These are phyloP conservation scores for Podarcis cretensis DNA, from an alignment of 2,113 vertebrate species.

Conservation along the genomic window DNA sequence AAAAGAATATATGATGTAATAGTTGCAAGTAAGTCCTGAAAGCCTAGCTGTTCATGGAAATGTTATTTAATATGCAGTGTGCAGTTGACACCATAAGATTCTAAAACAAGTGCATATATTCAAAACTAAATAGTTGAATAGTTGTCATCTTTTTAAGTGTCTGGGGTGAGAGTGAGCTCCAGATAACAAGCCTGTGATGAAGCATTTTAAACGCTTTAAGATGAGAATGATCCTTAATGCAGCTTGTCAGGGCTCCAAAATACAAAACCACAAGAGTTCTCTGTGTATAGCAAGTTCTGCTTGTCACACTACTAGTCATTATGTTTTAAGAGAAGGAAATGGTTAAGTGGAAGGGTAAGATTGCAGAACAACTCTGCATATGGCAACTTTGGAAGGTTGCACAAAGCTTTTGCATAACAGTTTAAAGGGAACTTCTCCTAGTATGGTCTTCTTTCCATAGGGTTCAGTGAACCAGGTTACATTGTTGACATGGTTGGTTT, in stretches of 20 bases:
- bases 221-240: constrained; percentile 17
- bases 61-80: neutral
- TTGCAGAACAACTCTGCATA: constrained; percentile 59
- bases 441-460: constrained; percentile 3
- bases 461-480: constrained; percentile 39
- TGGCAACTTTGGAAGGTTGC: constrained; percentile 60
- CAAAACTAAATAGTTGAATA: neutral
- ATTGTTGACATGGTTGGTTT: constrained; percentile 55
- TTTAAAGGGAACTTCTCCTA: constrained; percentile 67
- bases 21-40: neutral
- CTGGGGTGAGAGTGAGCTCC: constrained; percentile 18
- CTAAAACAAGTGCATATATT: neutral
- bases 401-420: constrained; percentile 48
- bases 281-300: constrained; percentile 43
- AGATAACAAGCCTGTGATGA: neutral
- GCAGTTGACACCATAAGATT: neutral
- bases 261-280: constrained; percentile 6
- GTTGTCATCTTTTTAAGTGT: neutral
- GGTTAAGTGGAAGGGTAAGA: constrained; percentile 30
- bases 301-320: constrained; percentile 43
- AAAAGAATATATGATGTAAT: neutral
- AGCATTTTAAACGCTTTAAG: constrained; percentile 2
- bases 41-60: neutral
- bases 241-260: constrained; percentile 26
- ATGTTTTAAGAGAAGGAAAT: constrained; percentile 46